Evolutionary conservation across 2,113 vertebrate genomes (phyloP), one percentile per base, ranked within the genome.

Genomic region (Embiotoca jacksoni): DNA sequence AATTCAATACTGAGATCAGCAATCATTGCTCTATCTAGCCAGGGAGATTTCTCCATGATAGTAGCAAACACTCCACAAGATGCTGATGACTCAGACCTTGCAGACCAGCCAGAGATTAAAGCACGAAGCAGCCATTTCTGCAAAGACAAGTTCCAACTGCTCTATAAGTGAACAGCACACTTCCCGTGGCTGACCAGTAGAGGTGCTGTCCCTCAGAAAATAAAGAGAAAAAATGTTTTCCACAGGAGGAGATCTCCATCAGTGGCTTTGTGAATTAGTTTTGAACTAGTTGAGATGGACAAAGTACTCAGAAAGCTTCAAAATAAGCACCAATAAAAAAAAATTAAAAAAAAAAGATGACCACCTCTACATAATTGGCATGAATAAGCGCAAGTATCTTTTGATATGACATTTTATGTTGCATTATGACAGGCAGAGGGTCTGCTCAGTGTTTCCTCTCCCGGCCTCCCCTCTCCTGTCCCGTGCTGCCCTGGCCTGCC

Each of bases 71-170:
- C 9, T 44, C 41, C 8, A 44, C 41, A 44, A 44, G 41, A 44
- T 10, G 11, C 8, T 10, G 2, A 11, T 10, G 88, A 91, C 71
- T 89, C 89, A 89, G 23, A 23, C 11, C 41, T 86, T 81, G 88
- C 87, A 84, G 31, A 37, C 71, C 58, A 77, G 37, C 7, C 62
- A 60, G 54, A 52, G 72, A 78, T 71, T 1, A 44, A 44, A 44
- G 3, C 8, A 44, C 64, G 3, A 33, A 80, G 75, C 37, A 70
- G 50, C 15, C 52, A 80, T 70, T 36, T 41, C 23, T 36, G 75
- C 31, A 44, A 44, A 10, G 9, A 44, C 8, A 44, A 50, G 50
- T 9, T 66, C 33, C 5, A 49, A 7, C 8, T 70, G n/a, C 6
- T 11, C 10, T 23, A 23, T 23, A 23, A 23, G 23, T 23, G 23